A percentile compares a stretch with the other conserved stretches of the same genome.
phyloP scores from a whole-genome alignment of 2,888 invertebrate species.

The Drosophila rubida region DNA sequence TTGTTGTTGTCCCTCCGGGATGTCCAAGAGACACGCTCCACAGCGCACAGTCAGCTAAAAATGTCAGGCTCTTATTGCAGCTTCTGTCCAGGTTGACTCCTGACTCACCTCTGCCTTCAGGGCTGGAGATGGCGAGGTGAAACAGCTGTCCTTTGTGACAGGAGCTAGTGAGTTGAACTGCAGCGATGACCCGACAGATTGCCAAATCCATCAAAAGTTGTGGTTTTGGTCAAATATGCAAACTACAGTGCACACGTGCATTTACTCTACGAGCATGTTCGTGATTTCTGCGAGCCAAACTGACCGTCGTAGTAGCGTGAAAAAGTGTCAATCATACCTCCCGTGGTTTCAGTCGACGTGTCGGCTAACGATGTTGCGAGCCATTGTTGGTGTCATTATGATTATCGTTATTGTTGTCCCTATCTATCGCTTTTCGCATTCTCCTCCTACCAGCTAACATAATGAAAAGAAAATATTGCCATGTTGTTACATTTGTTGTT shows the following conservation, averaged over 20 bases:
- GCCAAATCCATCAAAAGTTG: slow-evolving; percentile 4
- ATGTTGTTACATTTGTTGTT: slow-evolving; percentile 14
- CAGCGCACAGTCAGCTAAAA: slow-evolving; percentile 38
- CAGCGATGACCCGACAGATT: slow-evolving; percentile 4
- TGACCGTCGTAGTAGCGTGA: neutral
- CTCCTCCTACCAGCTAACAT: slow-evolving; percentile 13
- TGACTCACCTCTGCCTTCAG: neutral
- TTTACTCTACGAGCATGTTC: too few relatives aligned
- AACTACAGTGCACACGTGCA: neutral
- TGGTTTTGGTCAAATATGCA: slow-evolving; percentile 13
- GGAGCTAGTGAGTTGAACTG: slow-evolving; percentile 11
- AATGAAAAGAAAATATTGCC: slow-evolving; percentile 44
- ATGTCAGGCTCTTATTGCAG: slow-evolving; percentile 12
- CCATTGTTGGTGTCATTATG: slow-evolving; percentile 20
- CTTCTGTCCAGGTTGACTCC: slow-evolving; percentile 3
- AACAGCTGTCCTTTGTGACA: slow-evolving; percentile 12
- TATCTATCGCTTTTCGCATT: neutral
- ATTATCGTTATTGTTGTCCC: slow-evolving; percentile 35
- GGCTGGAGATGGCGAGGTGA: neutral
- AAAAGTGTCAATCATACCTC: slow-evolving; percentile 33
- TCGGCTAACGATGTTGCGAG: slow-evolving; percentile 3
- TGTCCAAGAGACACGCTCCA: slow-evolving; percentile 18
- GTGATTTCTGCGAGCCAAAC: neutral
- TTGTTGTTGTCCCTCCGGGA: neutral
- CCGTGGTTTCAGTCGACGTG: neutral